These are phyloP conservation scores for Malacoctenus gilli DNA, from an alignment of 2,797 vertebrate genomes.

Conservation along the genomic window DNA sequence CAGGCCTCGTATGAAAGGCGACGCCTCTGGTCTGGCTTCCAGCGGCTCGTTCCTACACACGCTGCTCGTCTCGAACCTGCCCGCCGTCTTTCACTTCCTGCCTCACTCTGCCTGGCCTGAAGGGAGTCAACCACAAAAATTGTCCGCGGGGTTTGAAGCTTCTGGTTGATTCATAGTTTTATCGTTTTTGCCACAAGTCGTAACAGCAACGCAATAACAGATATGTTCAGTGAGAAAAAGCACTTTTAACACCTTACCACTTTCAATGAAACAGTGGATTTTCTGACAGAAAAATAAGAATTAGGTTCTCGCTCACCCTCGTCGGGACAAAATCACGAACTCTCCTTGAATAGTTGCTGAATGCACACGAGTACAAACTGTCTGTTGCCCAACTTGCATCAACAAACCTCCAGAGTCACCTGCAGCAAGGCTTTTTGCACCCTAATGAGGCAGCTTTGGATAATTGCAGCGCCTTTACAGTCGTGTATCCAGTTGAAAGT, in stretches of 20 bases:
- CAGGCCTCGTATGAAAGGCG: slow-evolving; percentile 32
- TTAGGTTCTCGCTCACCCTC: background rate
- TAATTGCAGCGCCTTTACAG: slow-evolving; percentile 51
- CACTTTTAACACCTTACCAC: too few species aligned
- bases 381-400: slow-evolving; percentile 18
- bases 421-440: slow-evolving; percentile 18
- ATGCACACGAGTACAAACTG: slow-evolving; percentile 19
- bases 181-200: too few species aligned
- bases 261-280: too few species aligned
- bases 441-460: slow-evolving; percentile 41
- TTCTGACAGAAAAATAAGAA: background rate
- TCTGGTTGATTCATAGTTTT: too few species aligned
- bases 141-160: too few species aligned
- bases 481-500: slow-evolving; percentile 37
- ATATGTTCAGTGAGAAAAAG: background rate
- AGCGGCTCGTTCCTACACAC: slow-evolving; percentile 13
- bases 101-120: slow-evolving; percentile 29
- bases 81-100: slow-evolving; percentile 14
- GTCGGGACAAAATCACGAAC: slow-evolving; percentile 3
- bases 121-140: too few species aligned
- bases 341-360: slow-evolving; percentile 4
- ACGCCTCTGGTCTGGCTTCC: slow-evolving; percentile 57
- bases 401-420: slow-evolving; percentile 30
- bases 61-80: slow-evolving; percentile 26
- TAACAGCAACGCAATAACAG: too few species aligned